phyloP scores from a whole-genome alignment of 2,797 vertebrate genomes.

The Orestias chungarensis region DNA sequence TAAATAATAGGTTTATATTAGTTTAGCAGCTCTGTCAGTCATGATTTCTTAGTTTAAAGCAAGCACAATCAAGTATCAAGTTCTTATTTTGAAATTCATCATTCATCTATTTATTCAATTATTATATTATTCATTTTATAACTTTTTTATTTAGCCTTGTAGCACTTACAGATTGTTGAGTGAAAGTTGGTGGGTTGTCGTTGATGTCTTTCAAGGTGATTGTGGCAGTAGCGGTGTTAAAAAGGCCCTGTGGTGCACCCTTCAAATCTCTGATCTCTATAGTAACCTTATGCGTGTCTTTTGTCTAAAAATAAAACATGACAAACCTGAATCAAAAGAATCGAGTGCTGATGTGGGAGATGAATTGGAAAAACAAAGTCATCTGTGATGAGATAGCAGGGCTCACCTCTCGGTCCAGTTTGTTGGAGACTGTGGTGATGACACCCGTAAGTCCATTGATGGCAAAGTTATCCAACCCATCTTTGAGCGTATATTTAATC shows the following conservation, averaged over 20 bases:
- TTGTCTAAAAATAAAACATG: constrained; percentile 65
- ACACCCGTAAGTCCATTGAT: constrained; percentile 79
- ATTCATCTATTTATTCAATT: not conserved
- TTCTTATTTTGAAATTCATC: not conserved
- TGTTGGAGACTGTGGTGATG: constrained; percentile 70
- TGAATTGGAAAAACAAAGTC: not conserved
- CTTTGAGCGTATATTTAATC: constrained; percentile 79
- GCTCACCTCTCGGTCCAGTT: constrained; percentile 89
- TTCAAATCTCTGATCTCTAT: constrained; percentile 84
- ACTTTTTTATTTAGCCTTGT: not conserved
- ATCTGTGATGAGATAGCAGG: rapidly evolving
- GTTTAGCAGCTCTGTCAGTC: not conserved
- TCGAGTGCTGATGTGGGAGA: not conserved
- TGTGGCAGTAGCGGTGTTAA: constrained; percentile 79
- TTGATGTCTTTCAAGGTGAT: constrained; percentile 84
- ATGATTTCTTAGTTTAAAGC: not conserved
- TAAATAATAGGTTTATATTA: not conserved
- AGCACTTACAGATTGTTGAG: constrained; percentile 80
- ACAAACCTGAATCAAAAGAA: not conserved
- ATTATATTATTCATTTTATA: not conserved
- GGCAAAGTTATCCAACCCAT: constrained; percentile 66
- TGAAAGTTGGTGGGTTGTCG: constrained; percentile 86
- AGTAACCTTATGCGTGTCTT: constrained; percentile 70
- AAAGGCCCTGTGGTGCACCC: constrained; percentile 75
- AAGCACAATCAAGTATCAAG: not conserved